phyloP scores from a whole-genome alignment of 2,888 invertebrate genomes.

The Colletes collaris region DNA sequence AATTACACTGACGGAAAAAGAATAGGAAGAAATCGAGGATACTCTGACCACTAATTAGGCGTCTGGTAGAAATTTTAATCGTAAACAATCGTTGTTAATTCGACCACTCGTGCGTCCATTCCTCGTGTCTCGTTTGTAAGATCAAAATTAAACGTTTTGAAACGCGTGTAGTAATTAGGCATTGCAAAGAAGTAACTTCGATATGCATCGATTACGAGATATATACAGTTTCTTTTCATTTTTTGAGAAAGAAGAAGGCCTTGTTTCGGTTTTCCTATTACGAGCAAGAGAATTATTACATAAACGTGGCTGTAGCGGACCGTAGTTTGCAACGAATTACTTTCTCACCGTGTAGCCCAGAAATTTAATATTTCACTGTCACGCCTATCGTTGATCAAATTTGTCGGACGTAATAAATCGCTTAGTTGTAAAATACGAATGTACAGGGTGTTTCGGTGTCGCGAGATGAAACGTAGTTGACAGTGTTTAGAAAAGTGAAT shows the following conservation, averaged over 20 bases:
- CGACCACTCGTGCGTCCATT: neutral
- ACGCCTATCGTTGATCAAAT: slow-evolving; percentile 25
- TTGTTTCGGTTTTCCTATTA: slow-evolving; percentile 6
- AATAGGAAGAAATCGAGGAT: no score
- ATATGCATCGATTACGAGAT: slow-evolving; percentile 29
- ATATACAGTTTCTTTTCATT: neutral
- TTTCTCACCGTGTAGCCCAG: slow-evolving; percentile 19
- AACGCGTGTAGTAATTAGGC: neutral
- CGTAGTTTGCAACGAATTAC: slow-evolving; percentile 18
- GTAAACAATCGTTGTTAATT: neutral
- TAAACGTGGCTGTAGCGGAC: slow-evolving; percentile 9
- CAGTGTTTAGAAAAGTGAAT: no score
- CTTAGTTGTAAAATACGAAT: neutral
- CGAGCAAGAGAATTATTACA: slow-evolving; percentile 7
- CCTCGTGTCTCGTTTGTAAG: neutral
- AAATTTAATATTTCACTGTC: slow-evolving; percentile 41
- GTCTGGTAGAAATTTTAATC: neutral
- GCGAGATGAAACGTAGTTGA: neutral
- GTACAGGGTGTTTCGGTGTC: neutral
- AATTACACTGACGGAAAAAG: neutral
- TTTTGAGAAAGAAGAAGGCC: neutral
- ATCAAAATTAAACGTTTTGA: neutral
- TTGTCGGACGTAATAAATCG: neutral
- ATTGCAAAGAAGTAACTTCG: slow-evolving; percentile 10
- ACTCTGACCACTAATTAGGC: neutral